Evolutionary conservation across 2,888 invertebrate genomes (phyloP).

Genomic region (Aporophyla nigra): DNA sequence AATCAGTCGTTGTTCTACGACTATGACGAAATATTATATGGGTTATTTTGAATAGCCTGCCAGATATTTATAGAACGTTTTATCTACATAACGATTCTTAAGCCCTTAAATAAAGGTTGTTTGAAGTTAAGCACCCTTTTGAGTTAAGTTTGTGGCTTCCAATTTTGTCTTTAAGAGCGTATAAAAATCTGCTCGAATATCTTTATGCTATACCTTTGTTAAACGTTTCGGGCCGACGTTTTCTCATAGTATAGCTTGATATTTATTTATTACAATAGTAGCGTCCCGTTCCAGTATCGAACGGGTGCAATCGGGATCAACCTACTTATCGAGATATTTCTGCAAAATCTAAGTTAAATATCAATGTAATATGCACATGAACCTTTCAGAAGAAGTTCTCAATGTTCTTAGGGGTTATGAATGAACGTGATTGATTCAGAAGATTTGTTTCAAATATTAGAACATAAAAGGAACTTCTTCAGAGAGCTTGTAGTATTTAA

Average conservation of each 20-base stretch:
- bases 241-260: too few species aligned
- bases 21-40: background rate
- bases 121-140: background rate
- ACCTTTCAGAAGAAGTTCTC: background rate
- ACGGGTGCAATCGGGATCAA: too few species aligned
- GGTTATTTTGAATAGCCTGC: background rate
- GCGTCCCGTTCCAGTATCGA: too few species aligned
- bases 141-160: background rate
- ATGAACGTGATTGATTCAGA: slow-evolving; percentile 15
- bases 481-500: background rate
- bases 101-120: background rate
- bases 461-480: background rate
- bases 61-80: background rate
- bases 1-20: too few species aligned
- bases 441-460: slow-evolving; percentile 4
- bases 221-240: too few species aligned
- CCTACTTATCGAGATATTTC: too few species aligned
- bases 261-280: too few species aligned
- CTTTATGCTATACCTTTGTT: too few species aligned
- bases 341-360: too few species aligned
- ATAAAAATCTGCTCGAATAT: too few species aligned
- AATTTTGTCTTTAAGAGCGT: background rate
- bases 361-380: too few species aligned
- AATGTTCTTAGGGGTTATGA: too few species aligned
- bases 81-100: background rate